Conservation (phyloP, 2,113 vertebrate species). For the Muntiacus reevesi region DNA sequence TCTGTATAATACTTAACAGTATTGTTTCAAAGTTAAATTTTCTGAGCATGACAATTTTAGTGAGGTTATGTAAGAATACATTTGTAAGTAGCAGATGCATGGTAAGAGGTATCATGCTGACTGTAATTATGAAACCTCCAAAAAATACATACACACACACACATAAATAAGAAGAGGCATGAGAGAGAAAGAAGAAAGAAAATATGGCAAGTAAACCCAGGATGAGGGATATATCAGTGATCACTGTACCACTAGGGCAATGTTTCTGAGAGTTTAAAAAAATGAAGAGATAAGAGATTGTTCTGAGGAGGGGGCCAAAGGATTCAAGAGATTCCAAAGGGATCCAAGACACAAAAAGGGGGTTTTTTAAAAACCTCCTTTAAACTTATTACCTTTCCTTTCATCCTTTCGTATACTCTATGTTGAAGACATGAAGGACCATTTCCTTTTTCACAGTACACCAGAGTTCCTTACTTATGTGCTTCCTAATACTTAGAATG, state of each 20-base stretch:
- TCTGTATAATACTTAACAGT: neutral
- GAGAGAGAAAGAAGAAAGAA: neutral
- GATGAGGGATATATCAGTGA: neutral
- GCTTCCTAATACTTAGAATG: neutral
- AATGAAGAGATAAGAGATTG: neutral
- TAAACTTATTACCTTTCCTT: neutral
- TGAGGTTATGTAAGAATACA: neutral
- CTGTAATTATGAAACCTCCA: slow-evolving; percentile 2
- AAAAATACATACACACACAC: neutral
- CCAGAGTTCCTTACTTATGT: neutral
- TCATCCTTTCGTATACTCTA: neutral
- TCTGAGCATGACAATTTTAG: neutral
- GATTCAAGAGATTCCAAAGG: neutral
- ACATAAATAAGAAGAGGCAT: neutral
- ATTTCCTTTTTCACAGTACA: neutral
- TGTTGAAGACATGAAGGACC: neutral
- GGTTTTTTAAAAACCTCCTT: neutral
- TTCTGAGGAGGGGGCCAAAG: neutral
- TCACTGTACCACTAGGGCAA: neutral
- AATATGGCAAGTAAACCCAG: neutral
- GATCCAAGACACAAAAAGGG: neutral
- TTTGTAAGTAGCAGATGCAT: neutral
- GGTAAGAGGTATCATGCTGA: neutral
- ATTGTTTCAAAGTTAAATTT: slow-evolving; percentile 15
- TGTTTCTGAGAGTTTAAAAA: slow-evolving; percentile 9